A percentile compares a stretch with the other conserved stretches of the same genome.
phyloP scores from a whole-genome alignment of 30 jellyfish, hydroid and myxozoan genomes.

The Hydractinia echinata region DNA sequence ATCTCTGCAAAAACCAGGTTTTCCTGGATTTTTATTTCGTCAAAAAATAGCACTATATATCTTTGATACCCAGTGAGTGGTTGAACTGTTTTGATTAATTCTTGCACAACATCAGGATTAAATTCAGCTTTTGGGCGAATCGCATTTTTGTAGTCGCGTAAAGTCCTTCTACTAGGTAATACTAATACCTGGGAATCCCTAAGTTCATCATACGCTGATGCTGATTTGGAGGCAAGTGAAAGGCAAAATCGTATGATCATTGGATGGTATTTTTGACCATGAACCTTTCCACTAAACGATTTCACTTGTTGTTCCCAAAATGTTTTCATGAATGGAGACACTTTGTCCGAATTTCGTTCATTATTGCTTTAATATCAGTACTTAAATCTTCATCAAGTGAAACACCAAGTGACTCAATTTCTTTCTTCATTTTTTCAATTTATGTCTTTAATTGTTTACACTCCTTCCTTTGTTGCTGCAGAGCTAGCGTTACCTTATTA shows the following conservation, averaged over 20 bases:
- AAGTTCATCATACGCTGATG: slow-evolving; percentile 53
- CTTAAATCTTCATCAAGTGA: slow-evolving; percentile 23
- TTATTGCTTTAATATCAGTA: slow-evolving; percentile 24
- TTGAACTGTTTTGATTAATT: slow-evolving; percentile 10
- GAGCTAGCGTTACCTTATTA: slow-evolving; percentile 29
- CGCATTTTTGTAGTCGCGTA: slow-evolving; percentile 51
- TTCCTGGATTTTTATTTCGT: slow-evolving; percentile 40
- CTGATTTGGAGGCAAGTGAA: slow-evolving; percentile 43
- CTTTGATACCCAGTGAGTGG: slow-evolving; percentile 34
- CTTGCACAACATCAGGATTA: slow-evolving; percentile 33
- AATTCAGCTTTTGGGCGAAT: slow-evolving; percentile 51
- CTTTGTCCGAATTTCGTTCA: slow-evolving; percentile 16
- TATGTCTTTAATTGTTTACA: background rate
- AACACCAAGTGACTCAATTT: slow-evolving; percentile 32
- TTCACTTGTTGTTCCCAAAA: slow-evolving; percentile 48
- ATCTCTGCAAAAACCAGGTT: slow-evolving; percentile 24
- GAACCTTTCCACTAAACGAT: background rate
- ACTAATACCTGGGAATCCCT: slow-evolving; percentile 23
- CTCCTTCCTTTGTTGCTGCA: slow-evolving; percentile 27
- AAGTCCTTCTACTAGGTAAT: slow-evolving; percentile 48
- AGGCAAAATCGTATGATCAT: slow-evolving; percentile 46
- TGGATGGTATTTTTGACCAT: slow-evolving; percentile 39
- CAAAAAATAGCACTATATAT: slow-evolving; percentile 39
- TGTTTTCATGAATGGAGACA: slow-evolving; percentile 46
- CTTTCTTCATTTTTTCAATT: slow-evolving; percentile 29